Evolutionary conservation across 1,140 invertebrate species (phyloP).

Genomic region (Achatina immaculata): DNA sequence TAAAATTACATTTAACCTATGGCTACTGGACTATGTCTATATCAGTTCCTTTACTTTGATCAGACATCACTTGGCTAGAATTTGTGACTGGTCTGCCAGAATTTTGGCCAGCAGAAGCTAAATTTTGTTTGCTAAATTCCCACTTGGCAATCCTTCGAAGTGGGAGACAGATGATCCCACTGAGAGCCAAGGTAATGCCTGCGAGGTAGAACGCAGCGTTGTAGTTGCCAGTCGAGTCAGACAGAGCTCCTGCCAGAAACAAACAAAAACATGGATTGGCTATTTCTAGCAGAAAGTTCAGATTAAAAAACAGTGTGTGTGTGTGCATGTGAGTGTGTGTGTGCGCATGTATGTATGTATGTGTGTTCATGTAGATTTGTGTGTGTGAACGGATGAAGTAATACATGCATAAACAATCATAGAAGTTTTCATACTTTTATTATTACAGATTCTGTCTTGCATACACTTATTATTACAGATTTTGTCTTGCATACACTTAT

Average conservation of each 20-base stretch:
- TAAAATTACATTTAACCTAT: too few relatives aligned
- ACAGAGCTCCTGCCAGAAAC: conserved; percentile 52
- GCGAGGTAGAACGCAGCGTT: conserved; percentile 61
- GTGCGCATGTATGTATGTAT: not conserved
- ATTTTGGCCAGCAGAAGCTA: too few relatives aligned
- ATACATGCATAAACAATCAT: too few relatives aligned
- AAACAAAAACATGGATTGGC: not conserved
- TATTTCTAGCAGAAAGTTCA: not conserved
- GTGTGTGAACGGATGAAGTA: not conserved
- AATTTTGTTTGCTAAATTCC: conserved; percentile 43
- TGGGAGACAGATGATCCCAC: conserved; percentile 62
- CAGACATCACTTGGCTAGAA: too few relatives aligned
- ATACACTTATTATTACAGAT: too few relatives aligned
- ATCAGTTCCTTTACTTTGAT: too few relatives aligned
- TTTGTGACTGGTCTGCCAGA: too few relatives aligned
- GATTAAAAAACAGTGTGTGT: not conserved
- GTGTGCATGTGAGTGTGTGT: not conserved
- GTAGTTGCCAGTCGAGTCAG: conserved; percentile 57
- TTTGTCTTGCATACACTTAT: too few relatives aligned
- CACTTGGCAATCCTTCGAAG: conserved; percentile 52
- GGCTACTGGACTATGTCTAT: too few relatives aligned
- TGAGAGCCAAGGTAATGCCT: conserved; percentile 50
- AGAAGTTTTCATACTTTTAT: too few relatives aligned
- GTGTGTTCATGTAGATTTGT: not conserved
- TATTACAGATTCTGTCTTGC: too few relatives aligned